These are phyloP conservation scores for Oxygymnocypris stewartii DNA, from an alignment of 2,113 vertebrate genomes.

Conservation along the genomic window DNA sequence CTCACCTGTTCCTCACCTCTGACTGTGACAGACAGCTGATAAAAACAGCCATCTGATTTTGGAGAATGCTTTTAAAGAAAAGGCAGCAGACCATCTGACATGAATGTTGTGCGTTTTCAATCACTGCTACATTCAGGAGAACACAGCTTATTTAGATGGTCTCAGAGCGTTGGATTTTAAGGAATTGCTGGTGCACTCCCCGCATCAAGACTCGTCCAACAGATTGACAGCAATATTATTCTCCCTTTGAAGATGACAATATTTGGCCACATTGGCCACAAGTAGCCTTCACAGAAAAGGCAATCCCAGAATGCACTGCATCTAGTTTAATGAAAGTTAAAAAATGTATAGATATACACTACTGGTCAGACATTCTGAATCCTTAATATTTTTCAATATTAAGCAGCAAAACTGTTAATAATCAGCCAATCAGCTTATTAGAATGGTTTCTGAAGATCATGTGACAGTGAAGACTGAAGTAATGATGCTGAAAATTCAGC, in stretches of 20 bases:
- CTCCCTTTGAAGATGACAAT: not conserved
- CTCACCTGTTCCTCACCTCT: not conserved
- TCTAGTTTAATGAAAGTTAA: not conserved
- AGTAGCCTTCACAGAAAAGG: not conserved
- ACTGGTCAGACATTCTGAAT: too few relatives aligned
- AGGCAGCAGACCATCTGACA: conserved; percentile 36
- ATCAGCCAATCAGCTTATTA: too few relatives aligned
- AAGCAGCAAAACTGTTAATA: too few relatives aligned
- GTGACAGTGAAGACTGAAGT: too few relatives aligned
- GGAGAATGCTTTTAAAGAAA: conserved; percentile 42
- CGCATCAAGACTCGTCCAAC: not conserved
- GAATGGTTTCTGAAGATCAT: too few relatives aligned
- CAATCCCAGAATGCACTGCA: not conserved
- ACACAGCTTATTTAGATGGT: not conserved
- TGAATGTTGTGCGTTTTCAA: conserved; percentile 28
- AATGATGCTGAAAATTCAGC: too few relatives aligned
- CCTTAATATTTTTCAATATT: too few relatives aligned
- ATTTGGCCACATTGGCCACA: not conserved
- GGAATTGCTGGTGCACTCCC: not conserved
- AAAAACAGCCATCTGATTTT: conserved; percentile 27
- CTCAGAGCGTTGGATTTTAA: not conserved
- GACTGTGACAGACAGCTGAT: conserved; percentile 45
- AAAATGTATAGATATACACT: too few relatives aligned
- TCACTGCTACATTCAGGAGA: not conserved
- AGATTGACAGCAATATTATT: not conserved